A percentile compares a stretch with the other conserved stretches of the same genome.
These are phyloP conservation scores for Phalanger gymnotis DNA, from an alignment of 2,797 vertebrate species.

Conservation along the genomic window DNA sequence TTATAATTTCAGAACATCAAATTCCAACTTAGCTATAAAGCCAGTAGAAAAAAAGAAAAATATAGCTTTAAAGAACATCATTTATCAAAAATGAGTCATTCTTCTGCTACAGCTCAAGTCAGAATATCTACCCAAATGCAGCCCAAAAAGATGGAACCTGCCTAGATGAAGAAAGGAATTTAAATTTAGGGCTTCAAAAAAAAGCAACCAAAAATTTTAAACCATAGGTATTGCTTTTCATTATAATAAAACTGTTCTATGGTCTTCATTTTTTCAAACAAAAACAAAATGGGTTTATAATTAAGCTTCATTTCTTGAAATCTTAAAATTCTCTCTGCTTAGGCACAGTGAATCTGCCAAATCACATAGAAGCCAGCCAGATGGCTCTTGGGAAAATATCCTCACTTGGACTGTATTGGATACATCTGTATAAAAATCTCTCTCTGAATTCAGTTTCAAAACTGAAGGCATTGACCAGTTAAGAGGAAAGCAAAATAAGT, in stretches of 20 bases:
- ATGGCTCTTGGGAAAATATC: not conserved
- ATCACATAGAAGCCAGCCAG: not conserved
- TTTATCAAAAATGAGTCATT: not conserved
- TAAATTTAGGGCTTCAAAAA: not conserved
- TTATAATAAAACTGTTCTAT: not conserved
- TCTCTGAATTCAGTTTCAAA: constrained; percentile 18
- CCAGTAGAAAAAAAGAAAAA: not conserved
- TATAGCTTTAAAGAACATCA: not conserved
- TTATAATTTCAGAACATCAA: not conserved
- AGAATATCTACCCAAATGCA: not conserved
- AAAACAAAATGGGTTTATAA: not conserved
- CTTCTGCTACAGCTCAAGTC: not conserved
- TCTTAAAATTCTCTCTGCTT: not conserved
- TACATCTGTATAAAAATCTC: constrained; percentile 23
- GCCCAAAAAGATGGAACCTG: not conserved
- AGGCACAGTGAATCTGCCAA: not conserved
- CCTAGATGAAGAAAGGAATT: not conserved
- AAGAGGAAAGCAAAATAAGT: not conserved
- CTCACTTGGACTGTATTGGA: not conserved
- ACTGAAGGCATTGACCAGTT: constrained; percentile 18
- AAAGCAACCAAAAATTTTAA: not conserved
- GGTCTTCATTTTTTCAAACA: not conserved
- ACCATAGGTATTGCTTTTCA: not conserved
- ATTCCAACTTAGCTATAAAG: not conserved
- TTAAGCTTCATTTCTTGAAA: not conserved